Evolutionary conservation across 2,888 invertebrate genomes (phyloP).

Genomic region (Polyploca ridens): DNA sequence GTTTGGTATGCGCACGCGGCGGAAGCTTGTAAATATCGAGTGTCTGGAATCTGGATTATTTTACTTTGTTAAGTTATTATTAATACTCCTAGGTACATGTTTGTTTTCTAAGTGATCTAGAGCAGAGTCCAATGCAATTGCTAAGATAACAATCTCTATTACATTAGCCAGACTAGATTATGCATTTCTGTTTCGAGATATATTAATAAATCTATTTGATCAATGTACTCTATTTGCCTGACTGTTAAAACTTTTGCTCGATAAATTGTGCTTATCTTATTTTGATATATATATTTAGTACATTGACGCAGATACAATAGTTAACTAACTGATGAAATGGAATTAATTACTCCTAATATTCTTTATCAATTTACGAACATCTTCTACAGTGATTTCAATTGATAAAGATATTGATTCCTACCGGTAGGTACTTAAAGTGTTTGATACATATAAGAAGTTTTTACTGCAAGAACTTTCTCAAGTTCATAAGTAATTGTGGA

Average conservation of each 20-base stretch:
- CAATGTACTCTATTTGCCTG: not conserved
- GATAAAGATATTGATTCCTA: no score
- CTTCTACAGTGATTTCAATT: no score
- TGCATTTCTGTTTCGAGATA: not conserved
- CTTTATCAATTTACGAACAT: no score
- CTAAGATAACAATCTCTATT: not conserved
- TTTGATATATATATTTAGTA: not conserved
- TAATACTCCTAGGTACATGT: not conserved
- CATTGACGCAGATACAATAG: not conserved
- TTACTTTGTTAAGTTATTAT: conserved; percentile 16
- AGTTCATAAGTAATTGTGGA: no score
- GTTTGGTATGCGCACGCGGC: conserved; percentile 50
- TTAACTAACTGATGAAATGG: not conserved
- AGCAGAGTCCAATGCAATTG: conserved; percentile 1
- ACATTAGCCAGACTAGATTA: not conserved
- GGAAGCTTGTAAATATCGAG: conserved; percentile 30
- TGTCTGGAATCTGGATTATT: conserved; percentile 38
- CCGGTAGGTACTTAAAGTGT: no score
- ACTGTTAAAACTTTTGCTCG: not conserved
- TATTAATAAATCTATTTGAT: not conserved
- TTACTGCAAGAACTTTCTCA: no score
- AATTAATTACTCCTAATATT: not conserved
- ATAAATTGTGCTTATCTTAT: not conserved
- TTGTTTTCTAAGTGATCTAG: conserved; percentile 1
- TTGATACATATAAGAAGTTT: no score